Conservation (phyloP, 2,888 invertebrate species). For the Caenorhabditis wallacei region DNA sequence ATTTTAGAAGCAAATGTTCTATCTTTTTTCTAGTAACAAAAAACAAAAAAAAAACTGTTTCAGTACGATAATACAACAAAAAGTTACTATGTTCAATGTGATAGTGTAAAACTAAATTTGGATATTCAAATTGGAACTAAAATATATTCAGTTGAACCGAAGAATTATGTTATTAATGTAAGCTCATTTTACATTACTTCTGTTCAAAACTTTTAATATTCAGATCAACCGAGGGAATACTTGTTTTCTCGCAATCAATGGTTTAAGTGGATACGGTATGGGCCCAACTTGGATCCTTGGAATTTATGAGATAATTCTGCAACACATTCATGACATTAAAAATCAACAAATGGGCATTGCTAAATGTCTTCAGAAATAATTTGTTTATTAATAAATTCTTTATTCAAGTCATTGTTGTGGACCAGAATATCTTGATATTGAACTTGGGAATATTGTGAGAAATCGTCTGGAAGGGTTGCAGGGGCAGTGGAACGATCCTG, state of each 20-base stretch:
- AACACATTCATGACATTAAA: constrained; percentile 75
- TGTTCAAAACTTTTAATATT: not conserved
- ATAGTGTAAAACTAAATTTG: constrained; percentile 50
- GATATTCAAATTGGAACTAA: constrained; percentile 60
- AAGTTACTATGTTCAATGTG: constrained; percentile 67
- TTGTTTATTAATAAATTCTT: not conserved
- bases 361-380: constrained; percentile 15
- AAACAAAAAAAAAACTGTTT: too few relatives aligned
- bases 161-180: constrained; percentile 52
- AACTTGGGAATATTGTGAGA: constrained; percentile 13
- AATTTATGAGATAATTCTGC: constrained; percentile 73
- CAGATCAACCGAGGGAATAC: constrained; percentile 42
- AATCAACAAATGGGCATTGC: constrained; percentile 72
- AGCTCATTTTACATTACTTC: too few relatives aligned
- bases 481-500: constrained; percentile 10
- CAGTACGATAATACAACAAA: constrained; percentile 33
- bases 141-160: constrained; percentile 60
- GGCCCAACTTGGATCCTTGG: constrained; percentile 69
- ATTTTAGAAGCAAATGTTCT: constrained; percentile 28
- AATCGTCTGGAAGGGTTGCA: not conserved
- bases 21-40: too few relatives aligned
- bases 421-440: constrained; percentile 25
- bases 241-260: constrained; percentile 38
- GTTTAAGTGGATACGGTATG: constrained; percentile 40
- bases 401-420: constrained; percentile 1